Evolutionary conservation across 2,888 invertebrate species (phyloP), one percentile per base, ranked within the genome.

Genomic region (Luperina testacea): DNA sequence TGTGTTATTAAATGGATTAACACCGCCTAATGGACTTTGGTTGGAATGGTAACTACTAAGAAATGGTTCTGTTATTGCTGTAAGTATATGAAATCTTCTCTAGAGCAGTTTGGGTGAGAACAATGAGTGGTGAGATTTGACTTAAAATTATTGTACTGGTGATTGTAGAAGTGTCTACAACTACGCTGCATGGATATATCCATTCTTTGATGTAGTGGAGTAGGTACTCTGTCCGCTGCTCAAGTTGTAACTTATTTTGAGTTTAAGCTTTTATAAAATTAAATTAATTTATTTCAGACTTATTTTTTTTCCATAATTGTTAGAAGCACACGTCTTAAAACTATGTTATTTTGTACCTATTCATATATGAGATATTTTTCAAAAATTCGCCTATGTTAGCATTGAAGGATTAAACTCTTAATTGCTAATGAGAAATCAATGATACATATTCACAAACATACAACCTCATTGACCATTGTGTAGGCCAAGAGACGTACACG

Each of bases 1-100:
- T 84, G 74, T 59, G 59, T 74, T 76, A 80, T 84, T 84, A 64
- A 83, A 84, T 76, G 59, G 68, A 75, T 80, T 80, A 80, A 76
- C 73, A 79, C 63, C 27, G 72, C 38, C 53, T 64, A 85, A 85
- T 75, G 69, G 69, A 45, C 9, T 74, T 68, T 72, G 67, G 75
- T 32, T 53, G 24, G 45, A 72, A 72, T 71, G 68, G 72, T 65
- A 73, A 71, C 38, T 32, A 42, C 5, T 38, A 63, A n/a, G 48
- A 38, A 59, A 59, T 69, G 15, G 15, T 32, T 20, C 8, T 38
- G 72, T 48, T 17, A 38, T 69, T 80, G 53, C 15, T 38, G 24
- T 8, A n/a, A n/a, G n/a, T n/a, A 63, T 63, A 11, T 27, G 15
- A 27, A 75, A 72, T 24, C 7, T 61, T 38, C 4, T 1, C 9